Evolutionary conservation across 1,140 invertebrate species (phyloP), one percentile per base, ranked within the genome.

Genomic region (Nephila pilipes): DNA sequence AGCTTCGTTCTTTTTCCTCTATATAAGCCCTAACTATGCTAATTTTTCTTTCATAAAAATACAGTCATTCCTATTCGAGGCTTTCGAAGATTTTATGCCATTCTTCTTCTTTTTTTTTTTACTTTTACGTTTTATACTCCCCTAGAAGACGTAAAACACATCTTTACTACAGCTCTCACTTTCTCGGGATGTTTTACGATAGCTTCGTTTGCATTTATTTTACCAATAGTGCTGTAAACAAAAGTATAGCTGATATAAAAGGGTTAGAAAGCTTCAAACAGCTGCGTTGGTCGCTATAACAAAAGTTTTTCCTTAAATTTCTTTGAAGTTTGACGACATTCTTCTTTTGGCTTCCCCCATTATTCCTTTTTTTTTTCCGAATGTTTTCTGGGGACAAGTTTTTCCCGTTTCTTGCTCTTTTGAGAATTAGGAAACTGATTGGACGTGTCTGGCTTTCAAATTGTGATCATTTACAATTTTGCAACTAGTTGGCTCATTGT

Each of bases 71-170:
- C 90, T 92, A 65, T 92, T 85, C 90, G n/a, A 29, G 38, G 55
- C 38, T 54, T 69, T 85, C 38, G n/a, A 32, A 16, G 29, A 25
- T 85, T 92, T 92, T 90, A 75, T 80, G 63, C 25, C 65, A 5
- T 80, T 57, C 55, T 90, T 79, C 20, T 32, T 38, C 10, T 32
- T n/a, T 69, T 25, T 46, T 46, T 46, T 46, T 10, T 46, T 46
- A 20, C n/a, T 79, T 32, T 14, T 58, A 22, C 25, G 38, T 80
- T 80, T 90, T 85, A 85, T 85, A 20, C 60, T 54, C 20, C 81
- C 63, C 18, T 55, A 22, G 57, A 92, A 92, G 81, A 92, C 90
- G 81, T 92, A 92, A 92, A 92, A 92, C 90, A 85, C 80, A 58
- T 92, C 54, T 91, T 92, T 92, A 90, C 87, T 29, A 29, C 38